Conservation (phyloP, 2,113 vertebrate species). For the Copsychus sechellarum region DNA sequence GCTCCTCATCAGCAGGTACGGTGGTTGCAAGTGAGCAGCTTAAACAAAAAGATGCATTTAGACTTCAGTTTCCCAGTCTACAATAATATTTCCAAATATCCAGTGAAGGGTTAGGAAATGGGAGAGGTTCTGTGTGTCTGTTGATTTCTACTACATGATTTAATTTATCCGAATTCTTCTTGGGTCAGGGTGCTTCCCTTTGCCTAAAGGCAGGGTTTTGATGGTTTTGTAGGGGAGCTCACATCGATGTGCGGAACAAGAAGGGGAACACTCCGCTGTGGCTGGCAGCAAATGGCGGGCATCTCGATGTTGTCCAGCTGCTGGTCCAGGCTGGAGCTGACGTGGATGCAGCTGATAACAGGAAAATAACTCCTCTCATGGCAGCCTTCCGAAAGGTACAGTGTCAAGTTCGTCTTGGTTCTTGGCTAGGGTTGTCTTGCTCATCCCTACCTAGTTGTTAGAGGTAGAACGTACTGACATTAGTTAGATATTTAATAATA, state of each 20-base stretch:
- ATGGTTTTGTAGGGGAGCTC: slow-evolving; percentile 84
- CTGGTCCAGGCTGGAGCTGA: slow-evolving; percentile 95
- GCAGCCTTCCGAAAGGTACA: slow-evolving; percentile 97
- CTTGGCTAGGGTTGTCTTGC: neutral
- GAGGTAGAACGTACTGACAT: neutral
- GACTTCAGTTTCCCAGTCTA: rapidly evolving
- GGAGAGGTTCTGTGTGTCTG: neutral
- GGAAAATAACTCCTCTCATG: slow-evolving; percentile 99
- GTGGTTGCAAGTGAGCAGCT: neutral
- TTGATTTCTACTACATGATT: neutral
- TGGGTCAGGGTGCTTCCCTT: neutral
- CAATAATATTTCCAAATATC: rapidly evolving
- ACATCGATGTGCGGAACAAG: slow-evolving; percentile 98
- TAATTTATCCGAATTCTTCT: neutral
- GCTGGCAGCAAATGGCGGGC: slow-evolving; percentile 96
- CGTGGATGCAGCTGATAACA: slow-evolving; percentile 97
- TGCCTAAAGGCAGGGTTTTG: neutral
- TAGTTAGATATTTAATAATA: neutral
- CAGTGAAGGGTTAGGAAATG: rapidly evolving
- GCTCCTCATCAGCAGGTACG: slow-evolving; percentile 96
- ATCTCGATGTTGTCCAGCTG: slow-evolving; percentile 96
- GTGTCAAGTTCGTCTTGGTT: neutral
- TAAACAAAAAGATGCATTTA: rapidly evolving
- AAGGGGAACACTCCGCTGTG: slow-evolving; percentile 98
- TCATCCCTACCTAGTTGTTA: neutral